phyloP scores from a whole-genome alignment of 1,140 invertebrate genomes.

The Paracyclopina nana region DNA sequence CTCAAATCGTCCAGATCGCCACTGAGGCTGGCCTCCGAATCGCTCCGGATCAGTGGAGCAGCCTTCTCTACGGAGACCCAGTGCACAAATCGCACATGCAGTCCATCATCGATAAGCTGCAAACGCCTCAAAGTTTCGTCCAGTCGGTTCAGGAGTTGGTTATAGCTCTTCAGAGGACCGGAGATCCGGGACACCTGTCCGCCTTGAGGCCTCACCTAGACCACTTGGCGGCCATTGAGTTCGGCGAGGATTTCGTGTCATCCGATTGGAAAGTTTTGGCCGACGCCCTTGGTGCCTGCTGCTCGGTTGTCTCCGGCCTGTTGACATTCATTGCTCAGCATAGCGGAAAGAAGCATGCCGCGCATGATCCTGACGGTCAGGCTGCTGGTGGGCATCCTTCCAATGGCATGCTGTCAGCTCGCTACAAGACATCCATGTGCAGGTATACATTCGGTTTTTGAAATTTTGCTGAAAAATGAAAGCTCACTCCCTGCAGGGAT shows the following conservation, averaged over 20 bases:
- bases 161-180: constrained; percentile 71
- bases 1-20: constrained; percentile 94
- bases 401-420: constrained; percentile 17
- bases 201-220: constrained; percentile 56
- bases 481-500: constrained; percentile 76
- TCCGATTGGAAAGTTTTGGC: constrained; percentile 30
- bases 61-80: constrained; percentile 81
- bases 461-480: constrained; percentile 65
- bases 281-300: constrained; percentile 53
- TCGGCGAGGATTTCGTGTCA: constrained; percentile 18
- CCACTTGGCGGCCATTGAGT: constrained; percentile 63
- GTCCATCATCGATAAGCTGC: constrained; percentile 61
- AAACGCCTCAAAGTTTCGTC: constrained; percentile 65
- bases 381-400: constrained; percentile 1
- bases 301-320: constrained; percentile 56
- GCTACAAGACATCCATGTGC: constrained; percentile 25
- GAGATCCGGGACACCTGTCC: constrained; percentile 58
- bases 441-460: constrained; percentile 38
- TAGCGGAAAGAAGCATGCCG: constrained; percentile 15
- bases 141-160: constrained; percentile 78
- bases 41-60: constrained; percentile 95
- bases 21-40: constrained; percentile 89
- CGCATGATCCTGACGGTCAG: background rate
- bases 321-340: constrained; percentile 66
- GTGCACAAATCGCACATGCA: constrained; percentile 96